Evolutionary conservation across 53 echinoderm and acorn worm genomes (phyloP).

Genomic region (Echinarachnius parma): DNA sequence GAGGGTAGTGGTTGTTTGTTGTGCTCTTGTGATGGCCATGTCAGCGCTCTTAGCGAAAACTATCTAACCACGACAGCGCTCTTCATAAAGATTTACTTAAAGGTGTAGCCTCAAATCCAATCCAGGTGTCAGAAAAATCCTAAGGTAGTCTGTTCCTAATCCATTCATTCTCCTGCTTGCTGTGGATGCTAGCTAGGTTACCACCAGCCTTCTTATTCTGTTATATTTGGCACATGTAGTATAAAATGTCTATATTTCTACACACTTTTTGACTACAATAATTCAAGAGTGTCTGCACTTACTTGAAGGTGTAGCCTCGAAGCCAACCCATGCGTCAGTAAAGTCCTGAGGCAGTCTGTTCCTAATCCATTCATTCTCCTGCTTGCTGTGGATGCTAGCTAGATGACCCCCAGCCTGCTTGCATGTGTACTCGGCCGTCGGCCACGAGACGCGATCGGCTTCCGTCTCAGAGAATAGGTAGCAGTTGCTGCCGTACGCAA

Average conservation of each 20-base stretch:
- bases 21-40: too few relatives aligned
- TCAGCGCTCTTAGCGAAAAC: too few relatives aligned
- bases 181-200: slow-evolving; percentile 72
- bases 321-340: slow-evolving; percentile 71
- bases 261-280: too few relatives aligned
- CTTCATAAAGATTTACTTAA: slow-evolving; percentile 50
- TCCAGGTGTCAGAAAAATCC: slow-evolving; percentile 57
- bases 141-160: slow-evolving; percentile 4
- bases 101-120: slow-evolving; percentile 74
- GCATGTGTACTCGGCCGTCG: slow-evolving; percentile 77
- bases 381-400: slow-evolving; percentile 66
- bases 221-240: too few relatives aligned
- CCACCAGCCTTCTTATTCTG: slow-evolving; percentile 55
- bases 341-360: slow-evolving; percentile 3
- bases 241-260: too few relatives aligned
- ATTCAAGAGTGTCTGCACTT: too few relatives aligned
- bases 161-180: slow-evolving; percentile 74
- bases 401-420: slow-evolving; percentile 62
- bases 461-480: slow-evolving; percentile 57
- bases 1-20: too few relatives aligned
- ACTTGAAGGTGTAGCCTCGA: slow-evolving; percentile 70
- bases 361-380: slow-evolving; percentile 70
- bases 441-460: slow-evolving; percentile 59
- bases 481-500: slow-evolving; percentile 71
- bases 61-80: too few relatives aligned